Base-by-base conservation (phyloP, 2,888 invertebrate genomes). In the Mesorhabditis belari region DNA sequence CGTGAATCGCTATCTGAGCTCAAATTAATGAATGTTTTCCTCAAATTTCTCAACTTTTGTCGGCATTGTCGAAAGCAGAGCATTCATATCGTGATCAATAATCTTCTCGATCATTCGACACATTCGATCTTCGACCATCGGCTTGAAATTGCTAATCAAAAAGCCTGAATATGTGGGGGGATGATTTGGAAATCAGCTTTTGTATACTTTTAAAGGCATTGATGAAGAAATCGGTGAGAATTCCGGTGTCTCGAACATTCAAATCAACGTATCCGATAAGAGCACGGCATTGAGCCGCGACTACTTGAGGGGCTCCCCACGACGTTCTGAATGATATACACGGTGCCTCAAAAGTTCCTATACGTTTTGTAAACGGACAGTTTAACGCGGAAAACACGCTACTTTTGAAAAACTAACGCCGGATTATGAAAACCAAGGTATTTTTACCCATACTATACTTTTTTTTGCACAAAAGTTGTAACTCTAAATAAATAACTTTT, bases 161-260 rank as follows among this genome's bases (percentile, higher is more conserved):
- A 79, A 79, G 25, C 77, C 79, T 76, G 56, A 17, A 17, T 44
- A 55, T 4, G 21, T 51, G 19, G 9, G 6, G 17, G 51, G 9
- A n/a, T 19, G 21, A 23, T 51, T 6, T 6, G 51, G 49, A 53
- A 65, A 44, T 44, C 9, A n/a, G n/a, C 12, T 3, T 6, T 9
- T 3, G 55, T 61, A 27, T 17, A 78, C 78, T 71, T 67, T 78
- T 78, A 60, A 78, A 78, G 6, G 77, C 75, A 55, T 78, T 78
- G 52, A 79, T 79, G 65, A 79, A 80, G 64, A 79, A 79, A 62
- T 79, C 79, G 5, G 79, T 79, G 29, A 79, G 65, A 25, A 79
- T 77, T 25, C 79, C 79, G 5, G 79, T 79, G 67, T 79, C 79
- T 44, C 79, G 56, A 4, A 79, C 79, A 60, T 77, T 79, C 62